These are phyloP conservation scores for Aplysina aerophoba DNA, from an alignment of 37 sponge, comb jelly and placozoan species.

Conservation along the genomic window DNA sequence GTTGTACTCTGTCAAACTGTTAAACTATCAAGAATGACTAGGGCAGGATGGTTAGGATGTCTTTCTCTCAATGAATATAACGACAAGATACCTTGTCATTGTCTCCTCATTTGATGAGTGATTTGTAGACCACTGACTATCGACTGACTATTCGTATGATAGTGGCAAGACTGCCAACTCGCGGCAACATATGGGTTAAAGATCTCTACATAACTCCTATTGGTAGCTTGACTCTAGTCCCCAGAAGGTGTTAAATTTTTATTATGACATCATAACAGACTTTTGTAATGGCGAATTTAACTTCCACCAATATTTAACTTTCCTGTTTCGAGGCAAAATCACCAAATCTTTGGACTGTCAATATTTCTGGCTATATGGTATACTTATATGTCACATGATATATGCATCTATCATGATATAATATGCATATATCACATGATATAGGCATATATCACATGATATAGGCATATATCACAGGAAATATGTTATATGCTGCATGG, in stretches of 20 bases:
- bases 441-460: no score
- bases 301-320: not conserved
- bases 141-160: not conserved
- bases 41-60: constrained; percentile 6
- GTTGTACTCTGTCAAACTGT: no score
- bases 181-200: not conserved
- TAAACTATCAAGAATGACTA: constrained; percentile 23
- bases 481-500: no score
- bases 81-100: constrained; percentile 14
- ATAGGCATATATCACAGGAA: no score
- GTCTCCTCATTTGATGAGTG: constrained; percentile 31
- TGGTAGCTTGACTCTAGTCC: not conserved
- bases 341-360: not conserved
- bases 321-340: no score
- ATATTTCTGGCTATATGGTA: not conserved
- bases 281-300: not conserved
- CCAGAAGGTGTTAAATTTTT: not conserved
- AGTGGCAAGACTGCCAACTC: not conserved
- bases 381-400: not conserved
- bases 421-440: no score
- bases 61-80: not conserved
- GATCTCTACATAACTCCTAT: not conserved
- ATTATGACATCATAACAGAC: not conserved
- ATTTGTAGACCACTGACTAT: not conserved
- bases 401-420: not conserved